These are phyloP conservation scores for Schrankia costaestrigalis DNA, from an alignment of 2,888 invertebrate species.

Conservation along the genomic window DNA sequence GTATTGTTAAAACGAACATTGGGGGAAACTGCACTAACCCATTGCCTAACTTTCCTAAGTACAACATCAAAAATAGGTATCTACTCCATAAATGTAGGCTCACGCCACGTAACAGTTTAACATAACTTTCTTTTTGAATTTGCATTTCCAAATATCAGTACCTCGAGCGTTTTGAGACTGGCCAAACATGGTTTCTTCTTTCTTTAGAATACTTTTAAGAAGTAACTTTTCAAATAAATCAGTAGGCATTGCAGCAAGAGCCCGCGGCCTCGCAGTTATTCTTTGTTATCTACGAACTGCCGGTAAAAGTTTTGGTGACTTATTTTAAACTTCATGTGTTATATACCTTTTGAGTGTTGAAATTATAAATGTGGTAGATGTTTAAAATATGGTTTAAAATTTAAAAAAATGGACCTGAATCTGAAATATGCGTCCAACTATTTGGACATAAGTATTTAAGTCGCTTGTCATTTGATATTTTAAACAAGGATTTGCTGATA, in stretches of 20 bases:
- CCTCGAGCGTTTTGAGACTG: slow-evolving; percentile 44
- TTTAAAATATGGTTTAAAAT: slow-evolving; percentile 3
- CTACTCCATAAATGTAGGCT: too few species aligned
- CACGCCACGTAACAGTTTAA: too few species aligned
- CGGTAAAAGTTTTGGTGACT: slow-evolving; percentile 49
- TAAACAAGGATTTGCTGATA: too few species aligned
- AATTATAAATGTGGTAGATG: slow-evolving; percentile 22
- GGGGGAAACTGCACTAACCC: too few species aligned
- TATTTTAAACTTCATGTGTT: slow-evolving; percentile 61
- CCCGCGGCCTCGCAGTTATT: slow-evolving; percentile 45
- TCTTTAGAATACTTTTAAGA: slow-evolving; percentile 49
- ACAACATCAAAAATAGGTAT: too few species aligned
- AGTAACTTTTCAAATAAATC: slow-evolving; percentile 72
- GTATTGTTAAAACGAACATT: too few species aligned
- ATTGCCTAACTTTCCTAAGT: too few species aligned
- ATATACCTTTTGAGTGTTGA: slow-evolving; percentile 28
- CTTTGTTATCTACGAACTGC: slow-evolving; percentile 57
- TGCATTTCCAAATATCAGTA: slow-evolving; percentile 31
- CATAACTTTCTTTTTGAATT: slow-evolving; percentile 29
- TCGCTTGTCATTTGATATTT: too few species aligned
- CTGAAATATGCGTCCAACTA: too few species aligned
- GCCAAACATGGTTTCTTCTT: slow-evolving; percentile 53
- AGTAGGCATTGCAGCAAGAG: slow-evolving; percentile 55
- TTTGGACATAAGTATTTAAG: too few species aligned
- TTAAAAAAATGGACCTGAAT: neutral